Conservation (phyloP, 2,888 invertebrate species). For the Torymus auratus region DNA sequence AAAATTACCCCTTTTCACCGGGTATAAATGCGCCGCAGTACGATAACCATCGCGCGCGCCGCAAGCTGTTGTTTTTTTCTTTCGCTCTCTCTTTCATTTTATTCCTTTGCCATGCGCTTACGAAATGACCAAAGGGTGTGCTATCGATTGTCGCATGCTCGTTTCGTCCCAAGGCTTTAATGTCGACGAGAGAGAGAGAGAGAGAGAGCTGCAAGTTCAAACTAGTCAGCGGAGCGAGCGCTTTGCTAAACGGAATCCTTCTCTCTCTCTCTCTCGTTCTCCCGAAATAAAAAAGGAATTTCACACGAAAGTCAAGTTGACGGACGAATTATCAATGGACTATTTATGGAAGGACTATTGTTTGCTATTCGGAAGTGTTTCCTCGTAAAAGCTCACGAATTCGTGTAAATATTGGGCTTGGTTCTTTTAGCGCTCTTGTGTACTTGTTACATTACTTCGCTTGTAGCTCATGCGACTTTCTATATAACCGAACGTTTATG, state of each 20-base stretch:
- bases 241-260: background rate
- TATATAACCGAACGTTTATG: too few relatives aligned
- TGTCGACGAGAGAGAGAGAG: conserved; percentile 7
- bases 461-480: too few relatives aligned
- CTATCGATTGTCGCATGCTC: conserved; percentile 47
- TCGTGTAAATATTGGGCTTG: too few relatives aligned
- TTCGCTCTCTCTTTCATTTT: background rate
- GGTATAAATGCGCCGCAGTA: too few relatives aligned
- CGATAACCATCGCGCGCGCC: background rate
- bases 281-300: background rate
- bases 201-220: conserved; percentile 25
- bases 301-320: background rate
- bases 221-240: background rate
- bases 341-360: too few relatives aligned
- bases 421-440: too few relatives aligned
- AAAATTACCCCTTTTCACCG: too few relatives aligned
- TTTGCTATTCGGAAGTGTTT: too few relatives aligned
- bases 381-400: too few relatives aligned
- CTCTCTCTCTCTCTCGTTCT: too few relatives aligned
- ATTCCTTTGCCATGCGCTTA: conserved; percentile 3
- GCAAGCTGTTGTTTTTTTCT: background rate
- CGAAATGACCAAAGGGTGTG: conserved; percentile 39
- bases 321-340: too few relatives aligned
- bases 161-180: conserved; percentile 31
- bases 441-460: too few relatives aligned